A percentile compares a stretch with the other conserved stretches of the same genome.
Evolutionary conservation across 1,140 invertebrate genomes (phyloP).

Genomic region (Antheraea mylitta): DNA sequence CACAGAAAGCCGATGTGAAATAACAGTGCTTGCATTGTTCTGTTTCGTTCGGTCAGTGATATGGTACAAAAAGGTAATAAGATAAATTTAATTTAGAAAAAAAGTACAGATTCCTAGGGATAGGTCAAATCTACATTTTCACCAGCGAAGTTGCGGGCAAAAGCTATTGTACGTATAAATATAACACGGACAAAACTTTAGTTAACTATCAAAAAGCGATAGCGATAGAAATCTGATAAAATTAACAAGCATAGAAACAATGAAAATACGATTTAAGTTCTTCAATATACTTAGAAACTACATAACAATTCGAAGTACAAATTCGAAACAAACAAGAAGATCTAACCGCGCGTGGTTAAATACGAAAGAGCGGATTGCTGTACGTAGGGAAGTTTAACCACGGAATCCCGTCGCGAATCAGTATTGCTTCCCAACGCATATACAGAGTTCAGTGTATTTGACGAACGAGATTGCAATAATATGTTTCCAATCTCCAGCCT

Average conservation of each 20-base stretch:
- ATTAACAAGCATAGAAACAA: background rate
- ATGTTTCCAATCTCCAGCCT: constrained; percentile 62
- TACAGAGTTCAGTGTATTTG: constrained; percentile 47
- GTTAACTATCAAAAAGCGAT: too few species aligned
- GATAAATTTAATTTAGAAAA: too few species aligned
- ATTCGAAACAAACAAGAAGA: constrained; percentile 35
- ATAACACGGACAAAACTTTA: too few species aligned
- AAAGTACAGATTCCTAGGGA: too few species aligned
- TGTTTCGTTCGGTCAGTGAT: too few species aligned
- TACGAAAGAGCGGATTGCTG: constrained; percentile 65
- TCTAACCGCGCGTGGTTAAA: constrained; percentile 53
- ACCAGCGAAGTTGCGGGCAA: too few species aligned
- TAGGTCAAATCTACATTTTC: too few species aligned
- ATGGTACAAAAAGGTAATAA: too few species aligned
- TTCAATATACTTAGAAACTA: constrained; percentile 18
- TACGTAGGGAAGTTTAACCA: constrained; percentile 56
- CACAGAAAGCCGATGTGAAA: too few species aligned
- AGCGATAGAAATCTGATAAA: too few species aligned
- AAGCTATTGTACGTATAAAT: too few species aligned
- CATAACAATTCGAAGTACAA: background rate
- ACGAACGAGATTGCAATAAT: constrained; percentile 68
- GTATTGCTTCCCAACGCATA: constrained; percentile 51
- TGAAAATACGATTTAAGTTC: background rate
- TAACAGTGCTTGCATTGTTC: too few species aligned
- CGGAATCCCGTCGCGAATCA: constrained; percentile 39